Conservation (phyloP, 2,113 vertebrate species). For the Corvus hawaiiensis region DNA sequence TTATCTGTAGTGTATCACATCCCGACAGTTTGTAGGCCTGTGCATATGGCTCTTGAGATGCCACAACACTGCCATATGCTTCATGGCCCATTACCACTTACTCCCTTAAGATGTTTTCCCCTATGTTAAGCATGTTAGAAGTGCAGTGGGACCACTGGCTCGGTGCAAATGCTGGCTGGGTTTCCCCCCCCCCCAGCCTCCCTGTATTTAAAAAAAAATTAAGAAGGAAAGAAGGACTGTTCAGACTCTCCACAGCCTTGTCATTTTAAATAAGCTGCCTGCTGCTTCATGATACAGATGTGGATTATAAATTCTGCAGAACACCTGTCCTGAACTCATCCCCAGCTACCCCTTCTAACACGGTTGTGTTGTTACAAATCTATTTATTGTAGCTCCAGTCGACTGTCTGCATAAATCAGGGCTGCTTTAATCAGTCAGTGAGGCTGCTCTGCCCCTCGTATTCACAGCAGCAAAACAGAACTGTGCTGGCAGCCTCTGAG, state of each 20-base stretch:
- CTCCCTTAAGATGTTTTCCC: constrained; percentile 56
- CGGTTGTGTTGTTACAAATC: background rate
- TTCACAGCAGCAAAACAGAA: background rate
- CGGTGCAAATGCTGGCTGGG: background rate
- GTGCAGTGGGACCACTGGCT: background rate
- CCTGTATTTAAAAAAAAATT: background rate
- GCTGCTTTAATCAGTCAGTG: background rate
- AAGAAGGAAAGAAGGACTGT: too few relatives aligned
- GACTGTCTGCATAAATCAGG: background rate
- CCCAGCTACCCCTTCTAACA: background rate
- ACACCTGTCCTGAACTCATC: constrained; percentile 10
- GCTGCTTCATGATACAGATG: background rate
- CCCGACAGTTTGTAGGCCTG: constrained; percentile 62
- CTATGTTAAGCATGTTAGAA: constrained; percentile 18
- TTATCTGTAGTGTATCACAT: constrained; percentile 69
- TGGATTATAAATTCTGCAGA: background rate
- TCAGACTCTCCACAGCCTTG: background rate
- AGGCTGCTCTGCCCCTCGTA: background rate
- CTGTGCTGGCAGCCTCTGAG: background rate
- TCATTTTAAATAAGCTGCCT: background rate
- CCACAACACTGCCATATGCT: constrained; percentile 70
- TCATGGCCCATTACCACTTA: constrained; percentile 68
- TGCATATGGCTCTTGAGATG: constrained; percentile 69
- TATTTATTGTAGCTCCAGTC: background rate
- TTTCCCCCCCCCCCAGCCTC: background rate